Percentiles rank a stretch among this genome's conserved stretches.
Evolutionary conservation across 2,797 vertebrate genomes (phyloP).

Genomic region (Anas acuta): DNA sequence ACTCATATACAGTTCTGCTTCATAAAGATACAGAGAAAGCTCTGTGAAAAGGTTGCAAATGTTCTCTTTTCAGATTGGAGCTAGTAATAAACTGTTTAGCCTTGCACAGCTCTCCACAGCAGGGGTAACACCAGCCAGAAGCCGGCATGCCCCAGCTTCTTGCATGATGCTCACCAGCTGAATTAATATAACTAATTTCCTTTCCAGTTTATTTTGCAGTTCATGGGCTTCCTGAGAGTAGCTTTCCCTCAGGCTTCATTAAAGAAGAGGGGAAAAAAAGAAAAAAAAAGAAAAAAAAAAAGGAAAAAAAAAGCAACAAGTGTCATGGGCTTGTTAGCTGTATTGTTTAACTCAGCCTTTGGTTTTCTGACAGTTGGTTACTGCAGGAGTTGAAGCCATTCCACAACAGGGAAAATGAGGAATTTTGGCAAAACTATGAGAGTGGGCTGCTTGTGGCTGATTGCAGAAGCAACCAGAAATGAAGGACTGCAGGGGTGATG

Average conservation of each 20-base stretch:
- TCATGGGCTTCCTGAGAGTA: not conserved
- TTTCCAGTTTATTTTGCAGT: not conserved
- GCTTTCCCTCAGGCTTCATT: not conserved
- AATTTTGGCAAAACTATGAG: not conserved
- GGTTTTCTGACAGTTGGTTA: not conserved
- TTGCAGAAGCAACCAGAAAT: not conserved
- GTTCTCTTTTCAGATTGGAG: not conserved
- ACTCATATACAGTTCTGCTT: not conserved
- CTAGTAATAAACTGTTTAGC: rapidly evolving
- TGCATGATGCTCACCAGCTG: not conserved
- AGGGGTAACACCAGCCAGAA: not conserved
- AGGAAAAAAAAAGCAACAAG: not conserved
- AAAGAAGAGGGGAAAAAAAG: not conserved
- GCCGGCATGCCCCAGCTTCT: not conserved
- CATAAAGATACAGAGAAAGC: not conserved
- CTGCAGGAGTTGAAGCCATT: not conserved
- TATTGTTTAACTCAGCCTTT: not conserved
- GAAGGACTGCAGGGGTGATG: rapidly evolving
- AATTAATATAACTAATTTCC: not conserved
- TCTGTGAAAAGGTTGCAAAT: not conserved
- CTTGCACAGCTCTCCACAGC: not conserved
- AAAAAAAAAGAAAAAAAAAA: rapidly evolving
- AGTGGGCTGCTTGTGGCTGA: not conserved
- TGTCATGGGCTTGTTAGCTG: not conserved
- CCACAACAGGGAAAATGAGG: not conserved